These are phyloP conservation scores for Atta texana DNA, from an alignment of 1,140 invertebrate genomes.

Conservation along the genomic window DNA sequence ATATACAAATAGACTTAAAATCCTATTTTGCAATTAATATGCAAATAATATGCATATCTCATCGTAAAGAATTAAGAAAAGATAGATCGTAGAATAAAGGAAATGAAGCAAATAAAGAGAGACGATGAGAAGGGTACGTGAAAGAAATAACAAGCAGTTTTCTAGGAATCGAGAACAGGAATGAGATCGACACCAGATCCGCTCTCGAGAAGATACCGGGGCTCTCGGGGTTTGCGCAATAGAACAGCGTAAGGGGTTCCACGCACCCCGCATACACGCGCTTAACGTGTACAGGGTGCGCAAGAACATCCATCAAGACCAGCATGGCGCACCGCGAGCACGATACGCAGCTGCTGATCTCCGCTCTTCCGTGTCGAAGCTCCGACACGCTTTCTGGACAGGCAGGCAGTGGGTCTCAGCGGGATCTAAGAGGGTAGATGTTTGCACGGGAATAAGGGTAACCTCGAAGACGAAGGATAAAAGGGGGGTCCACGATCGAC, in stretches of 20 bases:
- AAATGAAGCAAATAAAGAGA: neutral
- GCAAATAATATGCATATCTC: too few relatives aligned
- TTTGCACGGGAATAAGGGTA: conserved; percentile 60
- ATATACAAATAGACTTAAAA: neutral
- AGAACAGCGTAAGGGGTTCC: neutral
- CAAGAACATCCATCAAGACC: conserved; percentile 78
- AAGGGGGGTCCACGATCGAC: conserved; percentile 25
- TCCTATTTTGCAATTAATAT: neutral
- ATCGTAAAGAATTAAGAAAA: neutral
- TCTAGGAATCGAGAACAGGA: neutral
- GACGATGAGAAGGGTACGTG: neutral
- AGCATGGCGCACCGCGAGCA: conserved; percentile 75
- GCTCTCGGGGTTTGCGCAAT: conserved; percentile 4
- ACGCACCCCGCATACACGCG: conserved; percentile 58
- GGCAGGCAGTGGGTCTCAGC: conserved; percentile 65
- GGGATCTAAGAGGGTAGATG: conserved; percentile 65
- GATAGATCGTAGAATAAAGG: neutral
- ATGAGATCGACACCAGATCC: neutral
- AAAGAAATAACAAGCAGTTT: neutral
- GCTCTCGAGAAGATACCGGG: neutral
- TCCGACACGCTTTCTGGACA: conserved; percentile 62
- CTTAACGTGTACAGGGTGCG: conserved; percentile 67
- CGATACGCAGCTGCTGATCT: conserved; percentile 76
- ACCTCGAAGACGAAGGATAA: conserved; percentile 66
- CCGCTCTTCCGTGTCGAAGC: conserved; percentile 73